A percentile compares a stretch with the other conserved stretches of the same genome.
phyloP scores from a whole-genome alignment of 2,113 vertebrate species.

The Stercorarius parasiticus region DNA sequence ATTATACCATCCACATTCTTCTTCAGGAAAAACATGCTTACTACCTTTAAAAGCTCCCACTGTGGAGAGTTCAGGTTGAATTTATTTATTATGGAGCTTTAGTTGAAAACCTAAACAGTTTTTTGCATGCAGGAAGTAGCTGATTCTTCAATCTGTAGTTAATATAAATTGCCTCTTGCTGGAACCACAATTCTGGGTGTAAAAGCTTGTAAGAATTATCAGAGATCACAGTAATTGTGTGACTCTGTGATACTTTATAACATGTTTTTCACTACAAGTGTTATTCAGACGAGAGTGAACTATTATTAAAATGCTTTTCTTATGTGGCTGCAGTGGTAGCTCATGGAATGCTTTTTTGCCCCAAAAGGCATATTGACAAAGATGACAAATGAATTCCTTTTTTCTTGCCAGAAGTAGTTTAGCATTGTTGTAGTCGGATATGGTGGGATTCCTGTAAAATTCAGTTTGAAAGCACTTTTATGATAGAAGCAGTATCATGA shows the following conservation, averaged over 20 bases:
- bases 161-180: not conserved
- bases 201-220: not conserved
- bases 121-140: not conserved
- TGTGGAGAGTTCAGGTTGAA: not conserved
- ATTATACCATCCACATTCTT: not conserved
- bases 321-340: not conserved
- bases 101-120: not conserved
- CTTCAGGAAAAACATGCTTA: not conserved
- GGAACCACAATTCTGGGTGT: not conserved
- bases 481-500: not conserved
- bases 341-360: not conserved
- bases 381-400: not conserved
- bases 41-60: not conserved
- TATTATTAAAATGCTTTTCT: not conserved
- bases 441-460: not conserved
- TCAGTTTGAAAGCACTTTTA: not conserved
- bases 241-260: not conserved
- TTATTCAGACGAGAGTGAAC: not conserved
- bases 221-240: not conserved
- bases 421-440: not conserved
- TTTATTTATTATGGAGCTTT: not conserved
- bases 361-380: not conserved
- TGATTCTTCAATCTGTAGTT: not conserved
- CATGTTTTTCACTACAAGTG: not conserved
- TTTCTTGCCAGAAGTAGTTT: not conserved